Percentiles rank a stretch among this genome's conserved stretches.
These are phyloP conservation scores for Esox lucius DNA, from an alignment of 2,797 vertebrate species.

Conservation along the genomic window DNA sequence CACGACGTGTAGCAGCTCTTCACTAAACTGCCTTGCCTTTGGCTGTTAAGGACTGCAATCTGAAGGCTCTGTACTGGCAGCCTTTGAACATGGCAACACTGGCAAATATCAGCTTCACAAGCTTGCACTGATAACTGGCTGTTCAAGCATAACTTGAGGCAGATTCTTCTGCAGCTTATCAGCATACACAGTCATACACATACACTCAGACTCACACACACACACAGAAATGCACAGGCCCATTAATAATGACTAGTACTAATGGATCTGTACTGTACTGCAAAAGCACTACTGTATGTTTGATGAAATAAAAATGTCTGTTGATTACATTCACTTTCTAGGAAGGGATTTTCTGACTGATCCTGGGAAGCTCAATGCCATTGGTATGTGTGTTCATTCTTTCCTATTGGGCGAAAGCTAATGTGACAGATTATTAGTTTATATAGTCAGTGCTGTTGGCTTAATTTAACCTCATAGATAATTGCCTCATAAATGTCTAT, in stretches of 20 bases:
- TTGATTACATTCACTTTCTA: conserved; percentile 62
- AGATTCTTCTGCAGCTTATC: too few relatives aligned
- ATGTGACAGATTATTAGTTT: neutral
- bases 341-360: conserved; percentile 83
- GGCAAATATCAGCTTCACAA: too few relatives aligned
- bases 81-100: too few relatives aligned
- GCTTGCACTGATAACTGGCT: too few relatives aligned
- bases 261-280: neutral
- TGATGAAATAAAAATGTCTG: neutral
- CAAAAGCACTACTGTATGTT: neutral
- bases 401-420: neutral
- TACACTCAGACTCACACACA: too few relatives aligned
- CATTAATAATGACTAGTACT: neutral
- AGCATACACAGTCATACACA: too few relatives aligned
- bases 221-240: neutral
- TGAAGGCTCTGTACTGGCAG: too few relatives aligned
- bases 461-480: neutral
- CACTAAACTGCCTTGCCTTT: too few relatives aligned
- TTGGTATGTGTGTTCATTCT: conserved; percentile 77
- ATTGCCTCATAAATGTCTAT: neutral
- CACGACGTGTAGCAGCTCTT: too few relatives aligned
- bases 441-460: neutral
- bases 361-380: conserved; percentile 75
- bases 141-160: too few relatives aligned
- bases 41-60: too few relatives aligned